Base-by-base conservation (phyloP, 2,113 vertebrate genomes). In the Corythornis vintsioides region DNA sequence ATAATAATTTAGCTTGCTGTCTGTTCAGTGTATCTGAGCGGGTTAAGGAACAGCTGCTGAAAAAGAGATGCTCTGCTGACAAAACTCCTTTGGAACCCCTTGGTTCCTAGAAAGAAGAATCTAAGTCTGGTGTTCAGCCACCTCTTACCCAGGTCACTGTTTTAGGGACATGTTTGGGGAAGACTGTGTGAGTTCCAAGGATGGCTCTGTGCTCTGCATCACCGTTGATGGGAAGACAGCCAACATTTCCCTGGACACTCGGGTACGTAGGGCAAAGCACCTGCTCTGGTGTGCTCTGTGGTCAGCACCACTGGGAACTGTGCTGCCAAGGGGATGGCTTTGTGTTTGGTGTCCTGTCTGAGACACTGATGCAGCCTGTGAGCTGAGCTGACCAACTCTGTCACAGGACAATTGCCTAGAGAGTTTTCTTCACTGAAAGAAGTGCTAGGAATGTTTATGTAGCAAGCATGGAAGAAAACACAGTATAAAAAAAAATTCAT, bases 161-260 rank as follows among this genome's bases (percentile, higher is more conserved):
- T 96, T 91, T 91, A 98, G 99, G 87, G 99, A 99, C 95, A 99
- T 99, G 98, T 99, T 99, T 91, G 99, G 99, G 79, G 98, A 99
- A 56, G 98, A 99, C 59, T 99, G 98, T 69, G 98, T 99, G 33
- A 98, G 97, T 69, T 97, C 98, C 24, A 98, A 98, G 64, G 98
- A 98, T 13, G 96, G 96, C 53, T 97, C 96, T 29, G 76, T 97
- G 48, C 81, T 99, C 31, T 98, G 97, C 6, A 93, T 99, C 95
- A 98, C 98, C 0, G 98, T 99, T 77, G 99, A 99, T 20, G 98
- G 98, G 7, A 99, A 98, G 85, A 98, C 98, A 0, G 98, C 98
- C 3, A 97, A 96, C 45, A 88, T 99, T 53, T 98, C 98, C 38
- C 91, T 99, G 65, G 98, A 99, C 69, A 99, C 98, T 13, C 96